A percentile compares a stretch with the other conserved stretches of the same genome.
Conservation (phyloP, 1,140 invertebrate species). For the Calephelis nemesis region DNA sequence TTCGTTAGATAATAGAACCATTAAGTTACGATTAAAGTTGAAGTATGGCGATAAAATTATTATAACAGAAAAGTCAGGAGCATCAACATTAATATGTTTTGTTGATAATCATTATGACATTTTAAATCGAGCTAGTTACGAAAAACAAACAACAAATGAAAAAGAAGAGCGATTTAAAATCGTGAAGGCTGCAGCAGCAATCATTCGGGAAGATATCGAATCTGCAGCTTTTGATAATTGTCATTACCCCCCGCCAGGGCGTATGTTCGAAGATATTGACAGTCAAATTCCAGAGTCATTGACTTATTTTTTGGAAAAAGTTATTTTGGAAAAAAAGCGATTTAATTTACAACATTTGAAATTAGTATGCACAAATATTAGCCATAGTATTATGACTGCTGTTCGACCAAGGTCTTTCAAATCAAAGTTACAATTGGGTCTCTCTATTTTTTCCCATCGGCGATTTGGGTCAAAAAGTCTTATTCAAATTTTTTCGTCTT, state of each 20-base stretch:
- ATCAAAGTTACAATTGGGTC: constrained; percentile 48
- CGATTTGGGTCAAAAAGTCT: constrained; percentile 50
- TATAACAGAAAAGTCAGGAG: constrained; percentile 34
- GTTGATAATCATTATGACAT: constrained; percentile 28
- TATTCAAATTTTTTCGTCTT: constrained; percentile 47
- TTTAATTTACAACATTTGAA: constrained; percentile 32
- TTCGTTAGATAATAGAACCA: no score
- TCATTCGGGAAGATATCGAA: constrained; percentile 52
- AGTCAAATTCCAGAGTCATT: constrained; percentile 46
- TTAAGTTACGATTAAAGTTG: constrained; percentile 35
- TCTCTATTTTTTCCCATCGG: constrained; percentile 54
- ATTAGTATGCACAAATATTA: no score
- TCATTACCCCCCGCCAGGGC: constrained; percentile 43
- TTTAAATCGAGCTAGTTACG: constrained; percentile 27
- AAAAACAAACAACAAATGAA: no score
- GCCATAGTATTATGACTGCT: background rate
- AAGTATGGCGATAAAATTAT: constrained; percentile 39
- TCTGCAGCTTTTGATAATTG: constrained; percentile 42
- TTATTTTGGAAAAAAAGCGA: constrained; percentile 46
- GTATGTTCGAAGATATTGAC: constrained; percentile 50
- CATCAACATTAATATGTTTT: constrained; percentile 30
- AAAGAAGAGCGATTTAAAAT: background rate
- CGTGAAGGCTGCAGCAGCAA: constrained; percentile 46
- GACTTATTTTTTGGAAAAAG: constrained; percentile 43
- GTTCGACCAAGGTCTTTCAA: constrained; percentile 55